Percentiles rank a stretch among this genome's conserved stretches.
Conservation (phyloP, 2,113 vertebrate genomes). For the Epinephelus fuscoguttatus region DNA sequence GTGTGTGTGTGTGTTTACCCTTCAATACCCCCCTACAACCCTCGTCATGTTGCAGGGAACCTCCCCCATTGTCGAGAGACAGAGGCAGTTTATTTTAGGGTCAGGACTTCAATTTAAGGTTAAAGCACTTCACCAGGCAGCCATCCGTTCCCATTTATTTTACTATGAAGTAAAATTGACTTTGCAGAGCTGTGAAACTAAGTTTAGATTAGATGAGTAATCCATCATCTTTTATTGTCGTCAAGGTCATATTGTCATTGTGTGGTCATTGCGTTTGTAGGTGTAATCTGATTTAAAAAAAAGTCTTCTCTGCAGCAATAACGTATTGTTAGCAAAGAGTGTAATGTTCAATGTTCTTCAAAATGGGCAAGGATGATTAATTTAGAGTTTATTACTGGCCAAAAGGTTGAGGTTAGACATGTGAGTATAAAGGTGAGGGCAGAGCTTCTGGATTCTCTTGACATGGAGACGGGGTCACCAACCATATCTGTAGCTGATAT, state of each 20-base stretch:
- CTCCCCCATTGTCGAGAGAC: slow-evolving; percentile 3
- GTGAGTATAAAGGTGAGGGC: background rate
- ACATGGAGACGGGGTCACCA: background rate
- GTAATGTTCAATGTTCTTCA: background rate
- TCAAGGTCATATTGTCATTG: slow-evolving; percentile 33
- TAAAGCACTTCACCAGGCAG: slow-evolving; percentile 32
- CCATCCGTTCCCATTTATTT: slow-evolving; percentile 41
- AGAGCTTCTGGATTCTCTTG: background rate
- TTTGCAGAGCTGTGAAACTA: slow-evolving; percentile 24
- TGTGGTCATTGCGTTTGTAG: background rate
- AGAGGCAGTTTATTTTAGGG: slow-evolving; percentile 34
- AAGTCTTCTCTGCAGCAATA: background rate
- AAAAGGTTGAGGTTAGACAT: slow-evolving; percentile 5
- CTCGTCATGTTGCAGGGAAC: background rate
- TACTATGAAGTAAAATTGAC: slow-evolving; percentile 22
- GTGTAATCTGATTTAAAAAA: slow-evolving; percentile 11
- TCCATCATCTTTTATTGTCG: slow-evolving; percentile 39
- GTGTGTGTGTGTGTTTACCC: background rate
- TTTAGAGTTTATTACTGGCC: background rate
- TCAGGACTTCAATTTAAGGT: slow-evolving; percentile 53
- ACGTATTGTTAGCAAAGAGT: background rate
- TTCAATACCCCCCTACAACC: background rate
- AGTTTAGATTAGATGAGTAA: slow-evolving; percentile 29
- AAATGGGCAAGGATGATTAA: background rate
- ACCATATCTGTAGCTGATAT: background rate